Conservation (phyloP, 2,888 invertebrate genomes). For the Lobophora halterata region DNA sequence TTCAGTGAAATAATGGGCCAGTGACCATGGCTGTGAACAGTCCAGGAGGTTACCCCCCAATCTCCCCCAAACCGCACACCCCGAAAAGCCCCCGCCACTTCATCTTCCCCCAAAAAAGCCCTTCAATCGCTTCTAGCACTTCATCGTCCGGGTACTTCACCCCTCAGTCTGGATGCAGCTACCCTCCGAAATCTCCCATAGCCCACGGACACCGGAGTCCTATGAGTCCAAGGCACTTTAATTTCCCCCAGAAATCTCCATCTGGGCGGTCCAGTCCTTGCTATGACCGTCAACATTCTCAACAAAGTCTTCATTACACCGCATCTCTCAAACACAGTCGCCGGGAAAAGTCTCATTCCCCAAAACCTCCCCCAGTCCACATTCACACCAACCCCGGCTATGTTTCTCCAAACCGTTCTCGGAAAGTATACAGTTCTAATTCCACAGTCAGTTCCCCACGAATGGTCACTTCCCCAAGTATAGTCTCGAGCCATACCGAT, state of each 20-base stretch:
- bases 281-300: constrained; percentile 54
- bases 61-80: constrained; percentile 78
- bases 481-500: constrained; percentile 74
- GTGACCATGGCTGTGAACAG: constrained; percentile 81
- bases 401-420: constrained; percentile 73
- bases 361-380: constrained; percentile 77
- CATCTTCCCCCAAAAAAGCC: constrained; percentile 76
- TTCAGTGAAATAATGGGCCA: constrained; percentile 49
- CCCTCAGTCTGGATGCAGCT: constrained; percentile 76
- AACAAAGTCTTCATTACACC: constrained; percentile 57
- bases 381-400: constrained; percentile 83
- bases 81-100: constrained; percentile 81
- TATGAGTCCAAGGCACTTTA: constrained; percentile 81
- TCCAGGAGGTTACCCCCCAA: constrained; percentile 78
- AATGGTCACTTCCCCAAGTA: constrained; percentile 69
- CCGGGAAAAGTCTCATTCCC: constrained; percentile 69
- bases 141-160: constrained; percentile 80
- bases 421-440: constrained; percentile 67
- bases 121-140: constrained; percentile 76
- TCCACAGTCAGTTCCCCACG: constrained; percentile 72
- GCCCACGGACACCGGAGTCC: constrained; percentile 81
- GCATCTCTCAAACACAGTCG: constrained; percentile 68
- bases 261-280: constrained; percentile 71
- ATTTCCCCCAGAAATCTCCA: constrained; percentile 75
- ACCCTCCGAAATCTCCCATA: constrained; percentile 73